These are phyloP conservation scores for Caenorhabditis imperialis DNA, from an alignment of 2,888 invertebrate genomes.

Conservation along the genomic window DNA sequence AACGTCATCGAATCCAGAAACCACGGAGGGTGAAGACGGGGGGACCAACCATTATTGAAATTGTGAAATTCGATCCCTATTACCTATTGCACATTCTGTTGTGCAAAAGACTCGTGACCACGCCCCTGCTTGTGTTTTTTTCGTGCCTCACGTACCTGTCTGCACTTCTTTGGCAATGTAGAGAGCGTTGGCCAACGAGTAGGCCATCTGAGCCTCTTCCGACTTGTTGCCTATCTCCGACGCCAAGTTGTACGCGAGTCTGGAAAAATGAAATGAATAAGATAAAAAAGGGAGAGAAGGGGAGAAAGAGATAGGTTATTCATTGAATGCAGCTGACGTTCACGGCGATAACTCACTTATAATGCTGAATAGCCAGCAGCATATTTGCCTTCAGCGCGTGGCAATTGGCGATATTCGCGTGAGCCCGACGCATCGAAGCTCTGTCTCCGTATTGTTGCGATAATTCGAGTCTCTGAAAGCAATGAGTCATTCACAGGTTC, in stretches of 20 bases:
- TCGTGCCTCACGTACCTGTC: constrained; percentile 40
- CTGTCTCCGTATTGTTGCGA: constrained; percentile 57
- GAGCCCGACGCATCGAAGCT: constrained; percentile 51
- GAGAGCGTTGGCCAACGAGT: constrained; percentile 53
- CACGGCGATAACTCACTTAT: constrained; percentile 45
- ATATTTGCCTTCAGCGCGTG: constrained; percentile 53
- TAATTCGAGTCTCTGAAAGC: constrained; percentile 57
- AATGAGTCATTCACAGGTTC: constrained; percentile 10
- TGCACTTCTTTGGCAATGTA: constrained; percentile 53
- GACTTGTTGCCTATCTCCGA: constrained; percentile 38
- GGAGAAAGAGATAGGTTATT: constrained; percentile 8
- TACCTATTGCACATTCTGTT: constrained; percentile 23
- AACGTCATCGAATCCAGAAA: constrained; percentile 34
- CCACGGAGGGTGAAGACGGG: neutral
- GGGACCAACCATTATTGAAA: constrained; percentile 23
- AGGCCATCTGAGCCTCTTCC: constrained; percentile 57
- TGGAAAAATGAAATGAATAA: constrained; percentile 12
- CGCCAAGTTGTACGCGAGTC: constrained; percentile 48
- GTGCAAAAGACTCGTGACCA: no score
- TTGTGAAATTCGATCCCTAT: constrained; percentile 43
- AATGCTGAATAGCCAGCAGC: constrained; percentile 54
- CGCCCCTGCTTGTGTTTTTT: neutral
- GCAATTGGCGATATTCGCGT: constrained; percentile 58
- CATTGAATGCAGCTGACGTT: constrained; percentile 18
- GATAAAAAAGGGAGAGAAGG: neutral